phyloP scores from a whole-genome alignment of 2,888 invertebrate species.

The Acrocyrtus sp. region DNA sequence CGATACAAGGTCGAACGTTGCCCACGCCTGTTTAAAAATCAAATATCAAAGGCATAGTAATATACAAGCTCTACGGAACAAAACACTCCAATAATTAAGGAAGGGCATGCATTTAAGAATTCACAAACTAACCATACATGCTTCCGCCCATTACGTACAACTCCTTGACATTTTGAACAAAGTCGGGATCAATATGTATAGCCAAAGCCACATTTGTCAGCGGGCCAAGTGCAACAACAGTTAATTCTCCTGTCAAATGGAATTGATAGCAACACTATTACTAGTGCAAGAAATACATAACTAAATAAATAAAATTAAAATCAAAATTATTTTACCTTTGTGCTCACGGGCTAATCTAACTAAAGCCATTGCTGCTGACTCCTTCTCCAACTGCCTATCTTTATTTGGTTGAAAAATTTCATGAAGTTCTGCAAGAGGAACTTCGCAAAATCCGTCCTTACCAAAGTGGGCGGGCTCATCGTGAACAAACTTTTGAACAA shows the following conservation, averaged over 20 bases:
- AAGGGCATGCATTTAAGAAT: neutral
- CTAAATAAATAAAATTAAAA: no score
- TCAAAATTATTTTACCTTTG: constrained; percentile 59
- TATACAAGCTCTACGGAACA: neutral
- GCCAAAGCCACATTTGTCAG: constrained; percentile 68
- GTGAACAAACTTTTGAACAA: constrained; percentile 42
- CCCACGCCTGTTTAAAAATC: constrained; percentile 64
- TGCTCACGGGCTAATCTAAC: constrained; percentile 59
- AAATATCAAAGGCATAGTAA: constrained; percentile 5
- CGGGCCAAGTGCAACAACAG: constrained; percentile 66
- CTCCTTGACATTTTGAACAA: constrained; percentile 65
- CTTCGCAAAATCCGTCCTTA: constrained; percentile 66
- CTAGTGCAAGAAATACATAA: no score
- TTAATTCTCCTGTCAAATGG: constrained; percentile 65
- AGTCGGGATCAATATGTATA: constrained; percentile 65
- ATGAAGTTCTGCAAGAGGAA: constrained; percentile 46
- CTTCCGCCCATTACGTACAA: constrained; percentile 67
- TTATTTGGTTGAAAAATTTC: constrained; percentile 26
- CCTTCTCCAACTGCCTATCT: constrained; percentile 60
- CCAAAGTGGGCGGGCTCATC: constrained; percentile 64
- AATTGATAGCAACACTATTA: neutral
- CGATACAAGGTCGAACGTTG: constrained; percentile 66
- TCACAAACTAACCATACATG: constrained; percentile 25
- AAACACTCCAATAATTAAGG: neutral
- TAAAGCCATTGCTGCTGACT: constrained; percentile 63